These are phyloP conservation scores for Chironomus riparius DNA, from an alignment of 2,888 invertebrate species.

Conservation along the genomic window DNA sequence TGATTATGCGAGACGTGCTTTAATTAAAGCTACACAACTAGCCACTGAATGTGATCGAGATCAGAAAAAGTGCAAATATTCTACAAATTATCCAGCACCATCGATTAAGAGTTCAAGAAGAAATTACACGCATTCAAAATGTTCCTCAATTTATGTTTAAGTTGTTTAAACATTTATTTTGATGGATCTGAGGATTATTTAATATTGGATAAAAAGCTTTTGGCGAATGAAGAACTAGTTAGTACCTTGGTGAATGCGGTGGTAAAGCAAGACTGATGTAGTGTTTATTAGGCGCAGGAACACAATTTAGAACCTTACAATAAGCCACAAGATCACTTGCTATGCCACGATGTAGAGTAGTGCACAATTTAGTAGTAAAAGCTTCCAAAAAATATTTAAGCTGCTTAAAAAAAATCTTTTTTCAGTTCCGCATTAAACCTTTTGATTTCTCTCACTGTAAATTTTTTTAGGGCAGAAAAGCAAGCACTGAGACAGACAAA, in stretches of 20 bases:
- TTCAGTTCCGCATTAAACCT: too few species aligned
- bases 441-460: background rate
- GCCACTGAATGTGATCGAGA: background rate
- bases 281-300: too few species aligned
- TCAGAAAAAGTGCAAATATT: constrained; percentile 8
- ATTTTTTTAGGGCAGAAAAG: constrained; percentile 36
- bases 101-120: background rate
- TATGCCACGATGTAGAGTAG: too few species aligned
- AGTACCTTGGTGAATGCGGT: background rate
- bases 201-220: background rate
- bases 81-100: constrained; percentile 15
- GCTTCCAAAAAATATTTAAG: background rate
- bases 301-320: too few species aligned
- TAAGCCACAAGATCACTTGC: too few species aligned
- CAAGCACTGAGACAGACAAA: constrained; percentile 39
- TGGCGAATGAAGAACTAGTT: background rate
- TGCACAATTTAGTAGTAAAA: background rate
- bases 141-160: constrained; percentile 25
- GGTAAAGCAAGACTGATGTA: too few species aligned
- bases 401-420: background rate
- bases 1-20: constrained; percentile 17
- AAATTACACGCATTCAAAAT: background rate
- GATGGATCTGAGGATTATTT: background rate
- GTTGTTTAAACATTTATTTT: constrained; percentile 1
- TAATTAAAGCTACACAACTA: background rate